Evolutionary conservation across 2,113 vertebrate genomes (phyloP).

Genomic region (Asarcornis scutulata): DNA sequence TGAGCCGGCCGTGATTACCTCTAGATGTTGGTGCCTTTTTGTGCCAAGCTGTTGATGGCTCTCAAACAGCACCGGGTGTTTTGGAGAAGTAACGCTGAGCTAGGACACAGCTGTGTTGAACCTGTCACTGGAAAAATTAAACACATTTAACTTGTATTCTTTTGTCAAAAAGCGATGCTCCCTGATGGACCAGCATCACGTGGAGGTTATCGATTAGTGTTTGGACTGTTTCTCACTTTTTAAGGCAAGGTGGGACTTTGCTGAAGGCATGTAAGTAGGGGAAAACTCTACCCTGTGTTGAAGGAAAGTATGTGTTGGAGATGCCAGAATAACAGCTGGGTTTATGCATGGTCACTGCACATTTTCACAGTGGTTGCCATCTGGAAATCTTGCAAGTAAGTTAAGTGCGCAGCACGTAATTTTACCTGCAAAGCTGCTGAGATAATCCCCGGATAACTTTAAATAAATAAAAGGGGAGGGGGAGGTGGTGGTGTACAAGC

Average conservation of each 20-base stretch:
- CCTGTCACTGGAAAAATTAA: background rate
- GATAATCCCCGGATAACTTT: background rate
- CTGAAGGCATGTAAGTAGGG: background rate
- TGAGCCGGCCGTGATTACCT: background rate
- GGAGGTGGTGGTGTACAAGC: background rate
- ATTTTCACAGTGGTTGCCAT: background rate
- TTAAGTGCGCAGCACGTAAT: background rate
- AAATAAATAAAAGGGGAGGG: background rate
- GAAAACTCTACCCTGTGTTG: background rate
- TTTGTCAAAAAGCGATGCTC: background rate
- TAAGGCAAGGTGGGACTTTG: background rate
- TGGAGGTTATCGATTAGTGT: background rate
- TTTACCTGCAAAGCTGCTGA: background rate
- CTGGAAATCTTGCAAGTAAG: background rate
- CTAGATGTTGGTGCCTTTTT: background rate
- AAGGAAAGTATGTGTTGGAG: background rate
- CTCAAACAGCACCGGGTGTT: background rate
- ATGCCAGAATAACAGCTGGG: accelerated
- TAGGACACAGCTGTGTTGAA: background rate
- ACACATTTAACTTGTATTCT: background rate
- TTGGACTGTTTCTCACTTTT: background rate
- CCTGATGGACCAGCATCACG: background rate
- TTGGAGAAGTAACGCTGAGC: background rate
- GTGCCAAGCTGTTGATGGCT: background rate
- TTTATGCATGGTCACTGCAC: background rate